Percentiles rank a stretch among this genome's conserved stretches.
These are phyloP conservation scores for Otis tarda DNA, from an alignment of 2,113 vertebrate species.

Conservation along the genomic window DNA sequence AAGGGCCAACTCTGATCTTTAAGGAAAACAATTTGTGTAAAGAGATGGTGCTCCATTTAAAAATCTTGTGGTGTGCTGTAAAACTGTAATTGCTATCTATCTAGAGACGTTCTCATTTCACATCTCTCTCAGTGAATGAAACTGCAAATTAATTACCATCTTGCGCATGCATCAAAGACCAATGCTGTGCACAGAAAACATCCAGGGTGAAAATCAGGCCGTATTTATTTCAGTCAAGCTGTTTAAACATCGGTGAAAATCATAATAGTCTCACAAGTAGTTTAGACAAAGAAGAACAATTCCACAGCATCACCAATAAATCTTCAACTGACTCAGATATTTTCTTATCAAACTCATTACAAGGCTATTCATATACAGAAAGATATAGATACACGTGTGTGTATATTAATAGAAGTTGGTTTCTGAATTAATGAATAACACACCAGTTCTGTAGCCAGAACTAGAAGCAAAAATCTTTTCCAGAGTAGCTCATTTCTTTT, in stretches of 20 bases:
- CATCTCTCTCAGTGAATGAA: conserved; percentile 26
- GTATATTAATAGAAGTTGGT: neutral
- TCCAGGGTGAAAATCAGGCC: conserved; percentile 27
- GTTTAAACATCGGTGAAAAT: conserved; percentile 29
- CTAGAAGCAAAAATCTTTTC: neutral
- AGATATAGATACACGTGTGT: neutral
- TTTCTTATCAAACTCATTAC: conserved; percentile 13
- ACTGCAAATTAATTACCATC: conserved; percentile 61
- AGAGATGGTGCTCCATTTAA: conserved; percentile 5
- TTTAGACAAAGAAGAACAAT: neutral
- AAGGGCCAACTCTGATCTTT: conserved; percentile 6
- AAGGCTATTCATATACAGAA: neutral
- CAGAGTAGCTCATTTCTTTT: neutral
- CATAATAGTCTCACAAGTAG: neutral
- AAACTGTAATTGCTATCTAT: conserved; percentile 47
- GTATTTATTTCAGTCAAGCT: conserved; percentile 31
- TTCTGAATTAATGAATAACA: neutral
- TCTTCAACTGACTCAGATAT: neutral
- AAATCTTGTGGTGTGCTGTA: conserved; percentile 26
- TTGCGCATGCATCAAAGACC: conserved; percentile 50
- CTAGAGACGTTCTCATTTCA: conserved; percentile 6
- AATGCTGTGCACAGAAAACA: conserved; percentile 26
- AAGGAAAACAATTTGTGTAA: conserved; percentile 13
- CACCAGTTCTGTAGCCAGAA: neutral
- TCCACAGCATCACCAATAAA: neutral